Conservation (phyloP, 2,113 vertebrate species). For the Glareola pratincola region DNA sequence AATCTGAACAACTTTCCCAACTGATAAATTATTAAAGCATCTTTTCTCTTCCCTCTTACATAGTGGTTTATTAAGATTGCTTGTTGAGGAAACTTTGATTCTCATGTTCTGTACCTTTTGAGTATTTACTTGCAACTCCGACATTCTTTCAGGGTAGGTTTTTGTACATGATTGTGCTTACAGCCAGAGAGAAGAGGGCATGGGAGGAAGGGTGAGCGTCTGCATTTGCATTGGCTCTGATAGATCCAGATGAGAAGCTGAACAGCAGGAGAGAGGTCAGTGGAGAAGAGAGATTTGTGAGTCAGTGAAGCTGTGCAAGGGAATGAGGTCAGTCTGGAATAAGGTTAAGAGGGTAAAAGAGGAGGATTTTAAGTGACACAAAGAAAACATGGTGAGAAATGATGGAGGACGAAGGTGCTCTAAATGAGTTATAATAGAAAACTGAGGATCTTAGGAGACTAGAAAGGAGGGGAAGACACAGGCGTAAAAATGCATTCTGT, state of each 20-base stretch:
- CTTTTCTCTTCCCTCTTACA: not conserved
- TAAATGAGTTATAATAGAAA: not conserved
- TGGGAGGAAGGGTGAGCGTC: constrained; percentile 1
- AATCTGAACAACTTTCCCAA: not conserved
- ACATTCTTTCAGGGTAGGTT: not conserved
- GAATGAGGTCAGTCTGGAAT: constrained; percentile 40
- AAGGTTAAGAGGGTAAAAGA: constrained; percentile 52
- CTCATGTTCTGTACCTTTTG: not conserved
- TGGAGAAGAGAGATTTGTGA: constrained; percentile 38
- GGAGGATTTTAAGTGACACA: not conserved
- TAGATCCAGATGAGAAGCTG: not conserved
- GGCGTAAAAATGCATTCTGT: not conserved
- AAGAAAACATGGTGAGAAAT: not conserved
- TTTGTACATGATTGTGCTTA: not conserved
- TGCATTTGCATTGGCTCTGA: not conserved
- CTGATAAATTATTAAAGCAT: not conserved
- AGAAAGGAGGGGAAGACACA: not conserved
- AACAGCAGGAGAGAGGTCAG: constrained; percentile 43
- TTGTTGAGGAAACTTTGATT: not conserved
- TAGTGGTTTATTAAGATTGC: not conserved
- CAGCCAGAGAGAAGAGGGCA: not conserved
- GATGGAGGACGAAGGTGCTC: not conserved
- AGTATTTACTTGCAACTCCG: not conserved
- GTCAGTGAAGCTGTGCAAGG: constrained; percentile 29
- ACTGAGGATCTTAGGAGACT: not conserved